Evolutionary conservation across 2,888 invertebrate genomes (phyloP).

Genomic region (Pemphredon lugubris): DNA sequence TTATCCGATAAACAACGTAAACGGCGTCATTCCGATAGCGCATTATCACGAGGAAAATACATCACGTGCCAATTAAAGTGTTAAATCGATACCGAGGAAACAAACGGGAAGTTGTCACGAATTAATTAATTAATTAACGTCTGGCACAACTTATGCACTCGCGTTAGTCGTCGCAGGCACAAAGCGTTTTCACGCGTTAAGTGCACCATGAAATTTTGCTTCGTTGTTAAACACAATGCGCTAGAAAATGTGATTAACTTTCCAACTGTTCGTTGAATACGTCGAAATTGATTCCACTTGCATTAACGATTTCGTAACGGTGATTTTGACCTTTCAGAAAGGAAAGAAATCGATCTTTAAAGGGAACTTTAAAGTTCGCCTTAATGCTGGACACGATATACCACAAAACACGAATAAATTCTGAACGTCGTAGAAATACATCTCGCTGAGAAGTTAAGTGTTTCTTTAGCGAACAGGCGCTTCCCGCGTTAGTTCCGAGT

Average conservation of each 20-base stretch:
- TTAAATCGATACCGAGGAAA: conserved; percentile 1
- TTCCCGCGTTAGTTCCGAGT: not conserved
- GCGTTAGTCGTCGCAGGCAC: conserved; percentile 13
- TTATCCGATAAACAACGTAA: not conserved
- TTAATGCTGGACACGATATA: too few species aligned
- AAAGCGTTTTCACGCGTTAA: not conserved
- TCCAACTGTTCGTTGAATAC: not conserved
- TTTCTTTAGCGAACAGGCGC: not conserved
- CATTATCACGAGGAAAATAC: conserved; percentile 2
- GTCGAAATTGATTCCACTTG: too few species aligned
- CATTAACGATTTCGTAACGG: too few species aligned
- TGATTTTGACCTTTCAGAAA: too few species aligned
- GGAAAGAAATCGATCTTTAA: too few species aligned
- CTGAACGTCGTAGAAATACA: too few species aligned
- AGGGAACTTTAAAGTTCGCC: too few species aligned
- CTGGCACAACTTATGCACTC: conserved; percentile 21
- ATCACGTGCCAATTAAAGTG: conserved; percentile 9
- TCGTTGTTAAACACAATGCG: not conserved
- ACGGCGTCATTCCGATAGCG: conserved; percentile 5
- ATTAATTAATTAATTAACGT: conserved; percentile 18
- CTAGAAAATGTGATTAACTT: not conserved
- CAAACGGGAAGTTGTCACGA: conserved; percentile 5
- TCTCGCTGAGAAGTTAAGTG: not conserved
- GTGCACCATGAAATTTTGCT: not conserved
- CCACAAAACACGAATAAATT: too few species aligned